Base-by-base conservation (phyloP, 1,140 invertebrate species). In the Dinothrombium tinctorium region DNA sequence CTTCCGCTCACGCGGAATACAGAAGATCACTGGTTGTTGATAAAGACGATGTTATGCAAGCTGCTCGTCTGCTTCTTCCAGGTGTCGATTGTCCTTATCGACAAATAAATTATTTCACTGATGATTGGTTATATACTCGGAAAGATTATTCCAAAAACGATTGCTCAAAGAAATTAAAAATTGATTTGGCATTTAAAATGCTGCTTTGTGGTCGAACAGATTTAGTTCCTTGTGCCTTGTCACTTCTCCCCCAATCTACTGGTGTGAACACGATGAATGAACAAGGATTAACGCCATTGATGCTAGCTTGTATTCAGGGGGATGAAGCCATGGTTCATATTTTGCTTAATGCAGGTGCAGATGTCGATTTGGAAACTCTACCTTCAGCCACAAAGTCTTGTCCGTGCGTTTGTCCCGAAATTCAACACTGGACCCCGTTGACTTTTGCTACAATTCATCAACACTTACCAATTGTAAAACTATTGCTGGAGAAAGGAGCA, bases 61-160 rank as follows among this genome's bases (percentile, higher is more conserved):
- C 81, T 0, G 80, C 80, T 0, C 58, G 82, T 25, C 55, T 87
- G 14, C 61, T 87, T 9, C 59, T 87, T 23, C 81, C 82, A 2
- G 78, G 80, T 21, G 77, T 83, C 0, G 81, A 86, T 55, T 86
- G 79, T 58, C 79, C 81, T 9, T 69, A 79, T 2, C 58, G 80
- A 43, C 66, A 72, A 7, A 64, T 80, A 40, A 56, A 57, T 58
- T 61, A 48, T 50, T 50, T 48, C 8, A 42, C 26, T 12, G 48
- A 47, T 22, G 50, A 49, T 23, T 37, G 36, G 1, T 22, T 50
- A 37, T 54, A 50, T 15, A 42, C 49, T 20, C 26, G 54, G 33
- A 58, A 62, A 37, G 58, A 59, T 7, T 57, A 60, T 6, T 68
- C 69, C 15, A 67, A 69, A 33, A 49, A 59, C 2, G 68, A 69